Evolutionary conservation across 2,888 invertebrate genomes (phyloP), one percentile per base, ranked within the genome.

Genomic region (Chelonus formosanus): DNA sequence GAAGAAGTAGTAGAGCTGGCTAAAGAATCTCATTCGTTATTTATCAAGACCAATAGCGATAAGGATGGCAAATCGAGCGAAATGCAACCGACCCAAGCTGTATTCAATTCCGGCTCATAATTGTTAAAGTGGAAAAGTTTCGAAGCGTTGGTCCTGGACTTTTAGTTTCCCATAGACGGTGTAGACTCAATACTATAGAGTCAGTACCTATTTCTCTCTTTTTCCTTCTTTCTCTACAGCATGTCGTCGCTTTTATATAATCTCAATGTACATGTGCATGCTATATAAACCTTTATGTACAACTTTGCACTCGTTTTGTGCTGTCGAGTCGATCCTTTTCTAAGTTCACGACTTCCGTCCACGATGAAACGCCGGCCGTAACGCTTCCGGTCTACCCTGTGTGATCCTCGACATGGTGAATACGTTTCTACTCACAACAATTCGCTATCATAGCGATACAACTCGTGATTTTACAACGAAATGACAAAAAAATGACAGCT

Each of bases 121-220:
- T 79, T 79, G 79, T 79, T 79, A 78, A 79, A 79, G 78, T 78
- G 75, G 76, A 78, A 79, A 79, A 79, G 75, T 79, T 79, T 79
- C 74, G 68, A 75, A 75, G 76, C 76, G 71, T 73, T 66, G 71
- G 67, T 67, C 61, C 65, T 50, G 64, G 62, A 63, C 61, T 59
- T 60, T 53, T 63, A 62, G 58, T 56, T 58, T 57, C 58, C 48
- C 61, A 35, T 43, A 61, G 53, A 52, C 53, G 40, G 4, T 40
- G 6, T 40, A 40, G 6, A 40, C 31, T 52, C 34, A 6, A 8
- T 7, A 3, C 6, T 40, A 40, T 40, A 40, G 6, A 40, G 52
- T 52, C 34, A 32, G 32, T 7, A 3, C 32, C 52, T 34, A 56
- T 54, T 44, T 52, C 64, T 54, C 47, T 57, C 58, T 36, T 61